A percentile compares a stretch with the other conserved stretches of the same genome.
Evolutionary conservation across 2,113 vertebrate species (phyloP).

Genomic region (Aix galericulata): DNA sequence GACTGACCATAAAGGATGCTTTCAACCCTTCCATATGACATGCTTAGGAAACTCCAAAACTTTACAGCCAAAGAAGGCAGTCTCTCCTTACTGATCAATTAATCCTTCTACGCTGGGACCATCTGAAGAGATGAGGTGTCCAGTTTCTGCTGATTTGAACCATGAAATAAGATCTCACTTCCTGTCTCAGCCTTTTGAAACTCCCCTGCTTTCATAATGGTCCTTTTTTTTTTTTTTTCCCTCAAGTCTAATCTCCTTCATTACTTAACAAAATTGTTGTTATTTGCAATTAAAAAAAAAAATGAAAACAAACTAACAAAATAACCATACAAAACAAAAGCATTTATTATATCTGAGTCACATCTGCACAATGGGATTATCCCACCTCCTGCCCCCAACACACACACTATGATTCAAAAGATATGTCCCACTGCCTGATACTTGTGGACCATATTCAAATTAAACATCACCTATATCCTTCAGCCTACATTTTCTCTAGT

Average conservation of each 20-base stretch:
- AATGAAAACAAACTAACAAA: too few species aligned
- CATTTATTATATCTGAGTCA: background rate
- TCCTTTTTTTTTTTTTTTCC: background rate
- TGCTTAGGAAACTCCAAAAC: background rate
- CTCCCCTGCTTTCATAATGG: background rate
- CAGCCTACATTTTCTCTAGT: background rate
- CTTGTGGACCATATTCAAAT: background rate
- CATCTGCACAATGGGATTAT: background rate
- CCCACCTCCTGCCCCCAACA: fast-evolving
- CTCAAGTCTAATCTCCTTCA: background rate
- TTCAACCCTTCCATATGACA: background rate
- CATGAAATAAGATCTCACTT: background rate
- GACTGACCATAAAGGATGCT: background rate
- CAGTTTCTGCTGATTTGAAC: background rate
- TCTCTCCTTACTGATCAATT: background rate
- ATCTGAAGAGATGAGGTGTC: fast-evolving
- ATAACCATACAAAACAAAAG: background rate
- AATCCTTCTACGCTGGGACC: background rate
- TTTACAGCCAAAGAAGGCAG: background rate
- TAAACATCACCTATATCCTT: background rate
- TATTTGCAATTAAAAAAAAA: background rate
- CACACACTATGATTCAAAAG: background rate
- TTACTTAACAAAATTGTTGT: background rate
- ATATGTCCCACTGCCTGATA: background rate
- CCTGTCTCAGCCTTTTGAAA: background rate